A percentile compares a stretch with the other conserved stretches of the same genome.
Conservation (phyloP, 2,113 vertebrate species). For the Eidolon helvum region DNA sequence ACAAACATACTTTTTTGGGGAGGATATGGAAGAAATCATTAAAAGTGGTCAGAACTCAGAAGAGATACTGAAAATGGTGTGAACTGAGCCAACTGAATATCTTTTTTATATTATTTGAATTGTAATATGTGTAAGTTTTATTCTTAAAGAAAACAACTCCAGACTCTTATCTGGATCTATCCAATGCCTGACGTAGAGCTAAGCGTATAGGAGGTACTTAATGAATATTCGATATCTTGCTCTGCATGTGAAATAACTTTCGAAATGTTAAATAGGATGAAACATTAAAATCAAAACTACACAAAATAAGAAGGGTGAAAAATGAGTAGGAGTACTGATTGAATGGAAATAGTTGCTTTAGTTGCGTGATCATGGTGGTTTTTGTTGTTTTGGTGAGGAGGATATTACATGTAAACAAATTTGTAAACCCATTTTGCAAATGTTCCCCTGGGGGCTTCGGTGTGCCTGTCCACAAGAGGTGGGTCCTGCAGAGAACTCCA, state of each 20-base stretch:
- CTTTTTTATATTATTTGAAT: not conserved
- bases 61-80: not conserved
- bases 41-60: not conserved
- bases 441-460: constrained; percentile 25
- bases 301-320: not conserved
- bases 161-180: not conserved
- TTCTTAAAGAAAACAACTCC: not conserved
- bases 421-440: constrained; percentile 64
- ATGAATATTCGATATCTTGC: constrained; percentile 7
- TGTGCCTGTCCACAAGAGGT: constrained; percentile 37
- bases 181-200: not conserved
- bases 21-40: not conserved
- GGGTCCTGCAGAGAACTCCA: constrained; percentile 56
- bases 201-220: not conserved
- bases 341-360: not conserved
- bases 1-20: not conserved
- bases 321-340: not conserved
- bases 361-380: not conserved
- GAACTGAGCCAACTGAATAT: not conserved
- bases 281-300: constrained; percentile 11
- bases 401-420: constrained; percentile 51
- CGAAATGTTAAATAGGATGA: constrained; percentile 4
- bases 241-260: not conserved
- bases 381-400: constrained; percentile 30
- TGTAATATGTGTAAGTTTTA: not conserved